A percentile compares a stretch with the other conserved stretches of the same genome.
Conservation (phyloP, 1,140 invertebrate species). For the Drosophila pandora region DNA sequence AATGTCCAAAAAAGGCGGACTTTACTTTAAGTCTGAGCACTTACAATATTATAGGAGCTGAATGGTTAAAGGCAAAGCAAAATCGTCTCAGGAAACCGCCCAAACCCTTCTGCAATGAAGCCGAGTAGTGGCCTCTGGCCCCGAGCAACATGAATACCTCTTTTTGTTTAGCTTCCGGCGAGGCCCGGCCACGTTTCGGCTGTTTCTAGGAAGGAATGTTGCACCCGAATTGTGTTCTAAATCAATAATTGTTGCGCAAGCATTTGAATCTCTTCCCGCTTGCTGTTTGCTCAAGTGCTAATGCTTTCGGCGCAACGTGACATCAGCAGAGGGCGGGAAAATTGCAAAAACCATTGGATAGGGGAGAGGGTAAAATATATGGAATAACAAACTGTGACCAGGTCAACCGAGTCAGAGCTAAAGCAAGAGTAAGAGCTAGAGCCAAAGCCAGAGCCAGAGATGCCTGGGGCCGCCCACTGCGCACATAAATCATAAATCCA, state of each 20-base stretch:
- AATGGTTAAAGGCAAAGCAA: not conserved
- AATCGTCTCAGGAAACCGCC: not conserved
- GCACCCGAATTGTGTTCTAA: slow-evolving; percentile 55
- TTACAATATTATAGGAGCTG: not conserved
- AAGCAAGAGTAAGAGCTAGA: slow-evolving; percentile 9
- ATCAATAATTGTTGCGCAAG: slow-evolving; percentile 79
- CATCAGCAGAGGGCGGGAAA: slow-evolving; percentile 28
- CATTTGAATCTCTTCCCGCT: slow-evolving; percentile 39
- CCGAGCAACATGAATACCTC: slow-evolving; percentile 36
- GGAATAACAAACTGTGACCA: slow-evolving; percentile 48
- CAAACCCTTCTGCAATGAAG: slow-evolving; percentile 1
- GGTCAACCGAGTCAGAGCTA: slow-evolving; percentile 28
- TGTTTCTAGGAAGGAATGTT: slow-evolving; percentile 67
- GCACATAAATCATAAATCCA: slow-evolving; percentile 76
- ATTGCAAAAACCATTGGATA: not conserved
- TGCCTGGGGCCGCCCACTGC: slow-evolving; percentile 57
- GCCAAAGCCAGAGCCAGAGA: slow-evolving; percentile 4
- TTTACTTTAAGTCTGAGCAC: too few species aligned
- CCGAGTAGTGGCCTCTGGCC: not conserved
- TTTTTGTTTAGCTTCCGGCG: slow-evolving; percentile 59
- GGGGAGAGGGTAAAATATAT: not conserved
- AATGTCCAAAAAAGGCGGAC: not conserved
- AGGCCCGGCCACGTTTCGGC: slow-evolving; percentile 20
- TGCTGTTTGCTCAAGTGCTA: slow-evolving; percentile 55
- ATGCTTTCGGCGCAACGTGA: slow-evolving; percentile 52